Evolutionary conservation across 2,797 vertebrate genomes (phyloP).

Genomic region (Poliocrania exsul): DNA sequence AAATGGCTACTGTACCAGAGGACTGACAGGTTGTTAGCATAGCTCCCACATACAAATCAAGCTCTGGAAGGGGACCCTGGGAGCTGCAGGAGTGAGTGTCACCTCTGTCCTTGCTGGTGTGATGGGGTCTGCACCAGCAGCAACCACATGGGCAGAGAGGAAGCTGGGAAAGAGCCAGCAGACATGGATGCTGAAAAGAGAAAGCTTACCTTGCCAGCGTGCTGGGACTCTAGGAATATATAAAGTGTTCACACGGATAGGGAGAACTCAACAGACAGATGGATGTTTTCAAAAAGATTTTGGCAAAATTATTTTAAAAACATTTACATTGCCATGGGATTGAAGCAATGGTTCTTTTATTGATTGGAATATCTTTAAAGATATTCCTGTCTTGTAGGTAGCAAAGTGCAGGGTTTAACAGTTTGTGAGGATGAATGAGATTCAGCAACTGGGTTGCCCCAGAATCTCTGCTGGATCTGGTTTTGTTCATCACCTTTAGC

Average conservation of each 20-base stretch:
- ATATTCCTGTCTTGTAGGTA: not conserved
- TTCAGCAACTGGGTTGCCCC: not conserved
- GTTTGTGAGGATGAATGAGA: not conserved
- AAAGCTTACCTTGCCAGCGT: not conserved
- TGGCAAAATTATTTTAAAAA: not conserved
- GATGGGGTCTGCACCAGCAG: not conserved
- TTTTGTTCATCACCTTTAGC: not conserved
- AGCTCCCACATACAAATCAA: not conserved
- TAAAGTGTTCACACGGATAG: fast-evolving
- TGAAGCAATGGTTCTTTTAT: not conserved
- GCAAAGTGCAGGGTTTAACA: not conserved
- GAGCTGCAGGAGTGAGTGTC: not conserved
- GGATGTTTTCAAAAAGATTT: not conserved
- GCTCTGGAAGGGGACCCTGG: not conserved
- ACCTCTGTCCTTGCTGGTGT: not conserved
- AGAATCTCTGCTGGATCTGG: not conserved
- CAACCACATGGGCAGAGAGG: not conserved
- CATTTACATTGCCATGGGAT: not conserved
- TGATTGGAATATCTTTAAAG: not conserved
- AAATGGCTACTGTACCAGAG: not conserved
- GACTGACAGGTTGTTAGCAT: not conserved
- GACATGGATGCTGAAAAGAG: fast-evolving
- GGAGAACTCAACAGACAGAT: not conserved
- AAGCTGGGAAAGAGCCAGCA: not conserved
- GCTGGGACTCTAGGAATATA: not conserved